Percentiles rank a stretch among this genome's conserved stretches.
phyloP scores from a whole-genome alignment of 2,113 vertebrate genomes.

The Illadopsis cleaveri region DNA sequence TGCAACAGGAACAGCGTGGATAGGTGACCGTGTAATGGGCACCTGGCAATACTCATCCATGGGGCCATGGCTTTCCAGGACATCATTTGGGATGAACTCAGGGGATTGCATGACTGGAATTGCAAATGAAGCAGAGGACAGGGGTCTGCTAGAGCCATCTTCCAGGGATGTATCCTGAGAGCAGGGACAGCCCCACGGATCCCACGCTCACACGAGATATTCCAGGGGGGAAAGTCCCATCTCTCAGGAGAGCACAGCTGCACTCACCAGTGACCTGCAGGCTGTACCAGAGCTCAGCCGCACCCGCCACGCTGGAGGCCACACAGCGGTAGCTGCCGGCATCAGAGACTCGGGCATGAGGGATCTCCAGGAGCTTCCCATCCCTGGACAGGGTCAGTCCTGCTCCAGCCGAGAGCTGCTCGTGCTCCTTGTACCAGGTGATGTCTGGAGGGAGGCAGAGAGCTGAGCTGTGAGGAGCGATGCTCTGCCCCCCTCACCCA shows the following conservation, averaged over 20 bases:
- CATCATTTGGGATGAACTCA: not conserved
- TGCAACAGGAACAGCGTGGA: not conserved
- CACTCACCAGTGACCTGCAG: conserved; percentile 74
- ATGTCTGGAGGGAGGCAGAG: conserved; percentile 41
- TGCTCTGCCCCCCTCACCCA: not conserved
- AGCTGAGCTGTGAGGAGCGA: rapidly evolving
- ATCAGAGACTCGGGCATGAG: not conserved
- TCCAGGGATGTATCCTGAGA: rapidly evolving
- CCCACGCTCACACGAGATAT: rapidly evolving
- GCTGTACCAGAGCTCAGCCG: conserved; percentile 40
- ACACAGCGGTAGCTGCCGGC: conserved; percentile 70
- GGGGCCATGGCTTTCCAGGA: not conserved
- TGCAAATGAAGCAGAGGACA: not conserved
- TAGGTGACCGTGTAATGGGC: rapidly evolving
- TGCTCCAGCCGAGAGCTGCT: not conserved
- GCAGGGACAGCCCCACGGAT: not conserved
- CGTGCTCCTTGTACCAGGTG: conserved; percentile 68
- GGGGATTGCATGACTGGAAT: rapidly evolving
- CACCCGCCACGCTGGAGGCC: conserved; percentile 64
- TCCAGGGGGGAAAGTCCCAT: rapidly evolving
- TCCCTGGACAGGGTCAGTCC: conserved; percentile 4
- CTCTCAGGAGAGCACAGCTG: rapidly evolving
- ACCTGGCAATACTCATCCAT: not conserved
- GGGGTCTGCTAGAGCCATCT: not conserved
- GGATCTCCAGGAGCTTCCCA: conserved; percentile 57